These are phyloP conservation scores for Apodemia mormo DNA, from an alignment of 2,888 invertebrate genomes.

Conservation along the genomic window DNA sequence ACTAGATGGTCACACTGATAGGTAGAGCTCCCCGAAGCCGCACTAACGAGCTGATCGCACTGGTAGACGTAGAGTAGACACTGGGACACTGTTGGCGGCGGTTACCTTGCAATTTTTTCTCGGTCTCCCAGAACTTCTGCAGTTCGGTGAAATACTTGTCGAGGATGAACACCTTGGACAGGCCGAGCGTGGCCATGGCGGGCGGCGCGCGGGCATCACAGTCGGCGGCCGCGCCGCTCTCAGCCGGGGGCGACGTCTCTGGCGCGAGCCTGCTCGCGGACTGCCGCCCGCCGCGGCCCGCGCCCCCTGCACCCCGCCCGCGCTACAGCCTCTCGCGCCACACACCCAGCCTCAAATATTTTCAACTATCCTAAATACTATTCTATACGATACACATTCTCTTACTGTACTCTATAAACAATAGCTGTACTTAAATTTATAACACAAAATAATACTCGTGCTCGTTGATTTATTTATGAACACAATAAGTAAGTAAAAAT, in stretches of 20 bases:
- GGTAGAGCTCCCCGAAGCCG: background rate
- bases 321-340: conserved; percentile 28
- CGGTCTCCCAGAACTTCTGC: conserved; percentile 98
- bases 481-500: too few species aligned
- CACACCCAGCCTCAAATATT: too few species aligned
- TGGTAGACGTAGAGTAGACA: background rate
- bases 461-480: too few species aligned
- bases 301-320: conserved; percentile 31
- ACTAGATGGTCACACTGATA: too few species aligned
- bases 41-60: background rate
- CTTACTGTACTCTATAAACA: too few species aligned
- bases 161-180: conserved; percentile 98
- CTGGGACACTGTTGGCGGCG: conserved; percentile 35
- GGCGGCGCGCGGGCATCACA: conserved; percentile 72
- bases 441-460: too few species aligned
- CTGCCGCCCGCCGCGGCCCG: conserved; percentile 36
- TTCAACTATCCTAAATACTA: too few species aligned
- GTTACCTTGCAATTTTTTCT: conserved; percentile 97
- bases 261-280: conserved; percentile 50
- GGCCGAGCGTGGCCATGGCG: conserved; percentile 96
- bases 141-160: conserved; percentile 98
- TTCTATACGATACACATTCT: too few species aligned
- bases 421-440: too few species aligned
- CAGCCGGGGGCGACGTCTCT: conserved; percentile 56
- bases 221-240: conserved; percentile 61